Evolutionary conservation across 2,888 invertebrate genomes (phyloP), one percentile per base, ranked within the genome.

Genomic region (Idaea straminata): DNA sequence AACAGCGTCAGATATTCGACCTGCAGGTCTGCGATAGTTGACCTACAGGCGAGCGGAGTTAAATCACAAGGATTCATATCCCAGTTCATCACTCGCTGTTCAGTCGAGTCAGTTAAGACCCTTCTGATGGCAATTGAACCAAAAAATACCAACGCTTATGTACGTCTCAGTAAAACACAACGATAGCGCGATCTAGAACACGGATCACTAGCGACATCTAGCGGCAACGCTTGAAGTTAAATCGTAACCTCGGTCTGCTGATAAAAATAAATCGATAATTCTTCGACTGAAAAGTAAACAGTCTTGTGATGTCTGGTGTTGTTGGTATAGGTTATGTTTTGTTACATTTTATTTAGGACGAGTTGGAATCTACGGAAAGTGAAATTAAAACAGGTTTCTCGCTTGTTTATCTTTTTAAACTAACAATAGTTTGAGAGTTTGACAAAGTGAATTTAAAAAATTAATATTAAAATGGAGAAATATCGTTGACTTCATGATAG

Each of bases 41-140:
- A 89, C 81, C 78, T 82, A 69, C 74, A 77, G 81, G 85, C 71
- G 89, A 88, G 88, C 74, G 86, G 81, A 77, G 71, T 74, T 72
- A 76, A 89, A 88, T 89, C 88, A 89, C 78, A 70, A 68, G 77
- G 76, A 82, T 80, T 87, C 86, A 87, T 87, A 75, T 87, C 87
- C 87, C 68, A 83, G 66, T 61, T 90, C 91, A 91, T 91, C 91
- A 92, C 75, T 80, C 91, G 87, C 92, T 91, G 91, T 91, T 91
- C 91, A 91, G 91, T 92, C 91, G 90, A 92, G 91, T 91, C 91
- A 91, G 91, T 91, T 91, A 90, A 89, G 90, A 91, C 91, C 91
- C 81, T 84, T 70, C 83, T 83, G 83, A 83, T 83, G 82, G 82
- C 82, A 82, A 72, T 13, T 64, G 59, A 1, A 10, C n/a, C n/a